Conservation (phyloP, 2,113 vertebrate genomes). For the Sylvia atricapilla region DNA sequence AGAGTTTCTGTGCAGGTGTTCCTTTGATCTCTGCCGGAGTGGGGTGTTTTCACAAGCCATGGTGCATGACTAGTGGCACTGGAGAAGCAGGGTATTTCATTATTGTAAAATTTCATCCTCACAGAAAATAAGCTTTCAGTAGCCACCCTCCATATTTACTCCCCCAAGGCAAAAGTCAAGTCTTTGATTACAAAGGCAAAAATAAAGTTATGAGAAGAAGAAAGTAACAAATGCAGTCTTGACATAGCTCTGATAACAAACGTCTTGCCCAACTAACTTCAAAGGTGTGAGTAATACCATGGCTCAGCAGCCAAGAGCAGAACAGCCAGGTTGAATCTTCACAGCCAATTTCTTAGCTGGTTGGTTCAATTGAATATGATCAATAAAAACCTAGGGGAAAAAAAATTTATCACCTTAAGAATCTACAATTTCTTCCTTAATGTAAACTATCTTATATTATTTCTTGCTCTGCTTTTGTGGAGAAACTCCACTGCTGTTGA, state of each 20-base stretch:
- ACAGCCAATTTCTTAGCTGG: not conserved
- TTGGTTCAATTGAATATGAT: not conserved
- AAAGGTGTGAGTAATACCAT: not conserved
- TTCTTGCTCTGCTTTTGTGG: not conserved
- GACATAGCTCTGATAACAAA: not conserved
- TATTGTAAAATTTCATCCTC: not conserved
- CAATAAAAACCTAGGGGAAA: not conserved
- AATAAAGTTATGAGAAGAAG: not conserved
- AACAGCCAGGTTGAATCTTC: not conserved
- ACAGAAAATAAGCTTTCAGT: not conserved
- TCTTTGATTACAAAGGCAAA: not conserved
- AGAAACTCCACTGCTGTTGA: not conserved
- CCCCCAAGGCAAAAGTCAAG: not conserved
- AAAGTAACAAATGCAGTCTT: not conserved
- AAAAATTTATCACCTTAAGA: not conserved
- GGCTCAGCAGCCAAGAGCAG: not conserved
- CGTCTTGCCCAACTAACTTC: not conserved
- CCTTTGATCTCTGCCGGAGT: not conserved
- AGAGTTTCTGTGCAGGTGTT: not conserved
- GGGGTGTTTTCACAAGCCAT: not conserved
- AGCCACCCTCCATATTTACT: not conserved
- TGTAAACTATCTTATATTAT: no score
- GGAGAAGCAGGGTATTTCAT: not conserved
- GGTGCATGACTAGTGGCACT: accelerated
- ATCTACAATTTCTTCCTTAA: not conserved